phyloP scores from a whole-genome alignment of 2,113 vertebrate genomes.

The Martes martes region DNA sequence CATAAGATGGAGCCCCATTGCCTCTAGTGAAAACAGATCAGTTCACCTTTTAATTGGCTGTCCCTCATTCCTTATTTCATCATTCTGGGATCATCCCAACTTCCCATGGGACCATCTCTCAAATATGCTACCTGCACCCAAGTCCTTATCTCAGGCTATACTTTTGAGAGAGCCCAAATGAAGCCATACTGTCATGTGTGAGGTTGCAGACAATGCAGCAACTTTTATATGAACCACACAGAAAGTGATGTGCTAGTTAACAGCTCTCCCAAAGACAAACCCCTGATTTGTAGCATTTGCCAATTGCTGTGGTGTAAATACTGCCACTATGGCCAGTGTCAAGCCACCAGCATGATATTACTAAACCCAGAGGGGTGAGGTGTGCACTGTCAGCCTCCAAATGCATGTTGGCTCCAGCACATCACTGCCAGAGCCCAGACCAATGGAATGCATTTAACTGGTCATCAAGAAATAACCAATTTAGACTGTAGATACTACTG shows the following conservation, averaged over 20 bases:
- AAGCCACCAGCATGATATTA: not conserved
- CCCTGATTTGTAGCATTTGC: not conserved
- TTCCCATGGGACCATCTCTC: not conserved
- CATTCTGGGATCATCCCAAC: not conserved
- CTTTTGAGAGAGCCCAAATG: not conserved
- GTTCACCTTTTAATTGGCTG: not conserved
- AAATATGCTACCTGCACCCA: not conserved
- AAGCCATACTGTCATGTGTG: not conserved
- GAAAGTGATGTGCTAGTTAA: not conserved
- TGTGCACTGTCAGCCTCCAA: fast-evolving
- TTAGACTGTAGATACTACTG: not conserved
- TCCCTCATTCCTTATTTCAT: not conserved
- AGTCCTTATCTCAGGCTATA: not conserved
- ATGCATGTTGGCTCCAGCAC: not conserved
- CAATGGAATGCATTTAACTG: not conserved
- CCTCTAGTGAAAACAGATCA: not conserved
- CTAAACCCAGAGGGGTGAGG: not conserved
- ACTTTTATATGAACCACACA: not conserved
- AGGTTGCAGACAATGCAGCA: not conserved
- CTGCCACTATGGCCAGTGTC: not conserved
- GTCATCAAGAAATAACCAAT: not conserved
- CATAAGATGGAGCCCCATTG: not conserved
- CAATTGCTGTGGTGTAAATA: not conserved
- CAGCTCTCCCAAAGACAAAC: not conserved
- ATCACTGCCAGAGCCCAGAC: not conserved